phyloP scores from a whole-genome alignment of 2,888 invertebrate species.

The Synergus umbraculus region DNA sequence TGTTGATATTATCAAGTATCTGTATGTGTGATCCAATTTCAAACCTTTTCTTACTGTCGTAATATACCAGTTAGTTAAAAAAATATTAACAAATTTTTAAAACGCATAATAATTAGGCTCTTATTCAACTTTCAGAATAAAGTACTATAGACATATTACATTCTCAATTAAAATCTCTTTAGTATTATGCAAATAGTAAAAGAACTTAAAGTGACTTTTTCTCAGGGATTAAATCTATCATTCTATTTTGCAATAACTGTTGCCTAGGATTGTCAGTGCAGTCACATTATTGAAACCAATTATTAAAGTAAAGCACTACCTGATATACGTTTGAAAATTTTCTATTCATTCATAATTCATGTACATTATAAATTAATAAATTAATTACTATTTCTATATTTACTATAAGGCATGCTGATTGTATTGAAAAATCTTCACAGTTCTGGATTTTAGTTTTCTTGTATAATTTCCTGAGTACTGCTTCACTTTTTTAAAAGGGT shows the following conservation, averaged over 20 bases:
- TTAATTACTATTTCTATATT: neutral
- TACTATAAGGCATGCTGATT: neutral
- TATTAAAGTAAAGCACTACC: neutral
- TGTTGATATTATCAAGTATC: neutral
- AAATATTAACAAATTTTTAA: neutral
- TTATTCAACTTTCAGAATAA: neutral
- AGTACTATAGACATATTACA: neutral
- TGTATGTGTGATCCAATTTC: neutral
- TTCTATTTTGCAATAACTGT: neutral
- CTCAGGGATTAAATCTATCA: neutral
- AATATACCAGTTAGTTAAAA: neutral
- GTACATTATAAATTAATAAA: neutral
- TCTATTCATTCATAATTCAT: neutral
- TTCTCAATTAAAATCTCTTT: neutral
- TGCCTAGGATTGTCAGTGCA: neutral
- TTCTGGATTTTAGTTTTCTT: slow-evolving; percentile 49
- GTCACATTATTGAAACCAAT: neutral
- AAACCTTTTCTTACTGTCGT: too few relatives aligned
- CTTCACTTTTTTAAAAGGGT: slow-evolving; percentile 44
- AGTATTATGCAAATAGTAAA: neutral
- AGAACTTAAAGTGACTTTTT: neutral
- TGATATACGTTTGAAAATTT: neutral
- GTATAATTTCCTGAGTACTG: neutral
- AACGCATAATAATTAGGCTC: neutral
- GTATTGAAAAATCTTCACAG: slow-evolving; percentile 51